Evolutionary conservation across 2,888 invertebrate species (phyloP).

Genomic region (Erynnis tages): DNA sequence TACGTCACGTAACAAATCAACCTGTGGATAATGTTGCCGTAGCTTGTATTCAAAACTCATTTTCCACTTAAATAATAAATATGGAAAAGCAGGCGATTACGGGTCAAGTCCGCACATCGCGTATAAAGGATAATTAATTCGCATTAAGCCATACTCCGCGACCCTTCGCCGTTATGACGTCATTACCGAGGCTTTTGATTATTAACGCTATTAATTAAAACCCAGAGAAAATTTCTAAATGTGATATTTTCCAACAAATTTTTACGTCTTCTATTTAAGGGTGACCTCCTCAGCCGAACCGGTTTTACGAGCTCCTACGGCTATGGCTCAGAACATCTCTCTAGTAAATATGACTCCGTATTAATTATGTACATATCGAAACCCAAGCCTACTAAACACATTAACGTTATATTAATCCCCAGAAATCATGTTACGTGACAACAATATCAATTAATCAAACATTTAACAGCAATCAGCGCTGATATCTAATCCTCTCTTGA

Average conservation of each 20-base stretch:
- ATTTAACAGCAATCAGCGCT: conserved; percentile 21
- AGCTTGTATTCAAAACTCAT: neutral
- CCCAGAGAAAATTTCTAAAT: conserved; percentile 6
- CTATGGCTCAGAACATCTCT: too few species aligned
- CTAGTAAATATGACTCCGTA: too few species aligned
- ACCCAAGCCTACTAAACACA: neutral
- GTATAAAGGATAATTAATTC: conserved; percentile 24
- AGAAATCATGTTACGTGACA: conserved; percentile 17
- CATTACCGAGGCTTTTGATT: conserved; percentile 23
- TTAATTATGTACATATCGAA: conserved; percentile 1
- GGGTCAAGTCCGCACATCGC: conserved; percentile 15
- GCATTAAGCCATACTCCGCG: conserved; percentile 15
- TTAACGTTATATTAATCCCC: conserved; percentile 10
- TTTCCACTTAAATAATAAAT: neutral
- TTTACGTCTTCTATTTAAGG: too few species aligned
- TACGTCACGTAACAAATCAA: too few species aligned
- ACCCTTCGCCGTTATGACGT: conserved; percentile 20
- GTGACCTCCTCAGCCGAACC: too few species aligned
- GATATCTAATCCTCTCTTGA: conserved; percentile 16
- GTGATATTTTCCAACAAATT: too few species aligned
- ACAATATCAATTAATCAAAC: conserved; percentile 27
- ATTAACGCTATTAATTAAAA: conserved; percentile 19
- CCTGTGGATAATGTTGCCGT: too few species aligned
- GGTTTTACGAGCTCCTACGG: too few species aligned
- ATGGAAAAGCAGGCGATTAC: neutral